These are phyloP conservation scores for Euthynnus affinis DNA, from an alignment of 2,797 vertebrate species.

Conservation along the genomic window DNA sequence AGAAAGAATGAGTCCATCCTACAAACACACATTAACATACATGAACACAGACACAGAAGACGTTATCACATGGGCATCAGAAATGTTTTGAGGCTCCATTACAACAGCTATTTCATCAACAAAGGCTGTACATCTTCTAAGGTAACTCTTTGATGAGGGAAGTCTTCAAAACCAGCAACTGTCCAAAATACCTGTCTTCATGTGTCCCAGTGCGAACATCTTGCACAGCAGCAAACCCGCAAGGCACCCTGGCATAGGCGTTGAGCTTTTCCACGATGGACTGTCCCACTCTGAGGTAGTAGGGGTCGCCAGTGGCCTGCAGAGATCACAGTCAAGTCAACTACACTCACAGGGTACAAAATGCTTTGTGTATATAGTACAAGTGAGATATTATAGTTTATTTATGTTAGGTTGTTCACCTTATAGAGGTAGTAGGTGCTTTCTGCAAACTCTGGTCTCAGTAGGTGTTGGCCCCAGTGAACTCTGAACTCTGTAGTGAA, in stretches of 20 bases:
- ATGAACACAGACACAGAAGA: not conserved
- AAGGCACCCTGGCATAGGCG: slow-evolving; percentile 87
- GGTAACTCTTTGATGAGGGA: not conserved
- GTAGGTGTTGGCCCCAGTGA: slow-evolving; percentile 90
- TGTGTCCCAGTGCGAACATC: slow-evolving; percentile 89
- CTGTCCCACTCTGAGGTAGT: slow-evolving; percentile 90
- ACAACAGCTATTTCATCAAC: not conserved
- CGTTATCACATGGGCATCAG: not conserved
- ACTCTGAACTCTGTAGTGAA: slow-evolving; percentile 90
- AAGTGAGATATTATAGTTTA: not conserved
- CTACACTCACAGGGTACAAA: not conserved
- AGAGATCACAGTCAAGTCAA: slow-evolving; percentile 1
- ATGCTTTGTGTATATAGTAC: not conserved
- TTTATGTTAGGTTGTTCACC: slow-evolving; percentile 63
- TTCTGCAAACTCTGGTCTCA: slow-evolving; percentile 91
- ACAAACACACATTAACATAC: not conserved
- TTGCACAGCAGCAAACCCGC: slow-evolving; percentile 89
- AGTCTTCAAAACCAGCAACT: not conserved
- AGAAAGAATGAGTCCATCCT: slow-evolving; percentile 92
- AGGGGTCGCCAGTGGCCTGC: slow-evolving; percentile 89
- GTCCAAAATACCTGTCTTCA: slow-evolving; percentile 85
- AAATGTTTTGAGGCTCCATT: not conserved
- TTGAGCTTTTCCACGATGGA: slow-evolving; percentile 90
- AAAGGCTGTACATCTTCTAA: not conserved
- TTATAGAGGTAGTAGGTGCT: slow-evolving; percentile 92